Base-by-base conservation (phyloP, 2,113 vertebrate genomes). In the Probosciger aterrimus region DNA sequence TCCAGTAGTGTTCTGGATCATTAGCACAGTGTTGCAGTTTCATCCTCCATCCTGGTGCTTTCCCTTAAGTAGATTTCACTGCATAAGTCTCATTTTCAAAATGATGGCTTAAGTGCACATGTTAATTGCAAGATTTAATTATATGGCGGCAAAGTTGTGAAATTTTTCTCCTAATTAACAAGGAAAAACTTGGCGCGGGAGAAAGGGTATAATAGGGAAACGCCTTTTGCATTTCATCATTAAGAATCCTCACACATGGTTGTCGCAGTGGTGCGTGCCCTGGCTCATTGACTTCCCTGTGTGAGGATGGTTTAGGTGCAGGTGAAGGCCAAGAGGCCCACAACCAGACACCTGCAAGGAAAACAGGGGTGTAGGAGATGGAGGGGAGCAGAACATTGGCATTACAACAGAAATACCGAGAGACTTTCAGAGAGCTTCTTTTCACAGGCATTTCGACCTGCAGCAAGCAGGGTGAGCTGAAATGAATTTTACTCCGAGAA, bases 101-200 rank as follows among this genome's bases (percentile, higher is more conserved):
- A 92, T 7, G 80, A 80, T 50, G 69, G 39, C 77, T 93, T 91
- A 95, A 96, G 96, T 46, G 92, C 80, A 92, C 88, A 59, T 90
- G 86, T 41, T 97, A 96, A 96, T 96, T 93, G 92, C 35, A 18
- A 91, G 88, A 92, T 95, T 96, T 97, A 97, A 96, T 97, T 93
- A 95, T 75, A 90, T 9, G 23, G 76, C 12, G 9, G 78, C 0
- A 7, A 96, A 95, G 86, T 95, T 93, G 97, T 90, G 92, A 92
- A 89, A 91, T 93, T 88, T 86, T 85, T 53, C 70, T 91, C 46
- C 81, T 95, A 96, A 96, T 96, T 96, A 97, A 71, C 83, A 80
- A 76, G 79, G 63, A 39, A 86, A 95, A 95, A 76, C 81, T 95
- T 95, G 95, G 94, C 86, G 0, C 1, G 0, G 69, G 81, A 94